Base-by-base conservation (phyloP, 1,140 invertebrate species). In the Tyrophagus putrescentiae region DNA sequence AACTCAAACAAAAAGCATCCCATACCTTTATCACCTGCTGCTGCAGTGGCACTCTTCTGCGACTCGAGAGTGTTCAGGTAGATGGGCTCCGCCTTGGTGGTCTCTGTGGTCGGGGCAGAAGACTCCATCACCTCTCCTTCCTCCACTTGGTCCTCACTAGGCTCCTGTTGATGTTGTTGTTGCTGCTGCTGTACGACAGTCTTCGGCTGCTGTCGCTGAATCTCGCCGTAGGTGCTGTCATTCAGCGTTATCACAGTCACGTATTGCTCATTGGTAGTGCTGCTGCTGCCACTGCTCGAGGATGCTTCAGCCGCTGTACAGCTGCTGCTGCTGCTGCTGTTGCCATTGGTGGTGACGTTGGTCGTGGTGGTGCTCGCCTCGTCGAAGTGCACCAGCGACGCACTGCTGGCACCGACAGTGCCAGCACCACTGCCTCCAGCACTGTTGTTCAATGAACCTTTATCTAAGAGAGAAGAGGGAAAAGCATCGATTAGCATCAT, bases 251-350 rank as follows among this genome's bases (percentile, higher is more conserved):
- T 62, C 27, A 62, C 60, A 32, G 60, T 62, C 7, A 62, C 60
- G 59, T 62, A 62, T 48, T 62, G 60, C 13, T 62, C 60, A 57
- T 50, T 77, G 64, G 80, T 80, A 29, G 82, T 81, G 39, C 82
- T 81, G 60, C 59, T 16, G 62, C 56, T 21, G 45, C 11, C 57
- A 33, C 60, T 62, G 36, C 65, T n/a, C n/a, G n/a, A n/a, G n/a
- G n/a, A n/a, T n/a, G n/a, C n/a, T n/a, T n/a, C n/a, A n/a, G n/a
- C n/a, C n/a, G n/a, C n/a, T n/a, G n/a, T n/a, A n/a, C n/a, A n/a
- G n/a, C n/a, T n/a, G n/a, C n/a, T n/a, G n/a, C n/a, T n/a, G n/a
- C n/a, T n/a, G n/a, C n/a, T n/a, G n/a, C n/a, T n/a, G n/a, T n/a
- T n/a, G n/a, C n/a, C n/a, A n/a, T n/a, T n/a, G n/a, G n/a, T n/a